Conservation (phyloP, 2,797 vertebrate species). For the Tokudaia tokunoshimensis region DNA sequence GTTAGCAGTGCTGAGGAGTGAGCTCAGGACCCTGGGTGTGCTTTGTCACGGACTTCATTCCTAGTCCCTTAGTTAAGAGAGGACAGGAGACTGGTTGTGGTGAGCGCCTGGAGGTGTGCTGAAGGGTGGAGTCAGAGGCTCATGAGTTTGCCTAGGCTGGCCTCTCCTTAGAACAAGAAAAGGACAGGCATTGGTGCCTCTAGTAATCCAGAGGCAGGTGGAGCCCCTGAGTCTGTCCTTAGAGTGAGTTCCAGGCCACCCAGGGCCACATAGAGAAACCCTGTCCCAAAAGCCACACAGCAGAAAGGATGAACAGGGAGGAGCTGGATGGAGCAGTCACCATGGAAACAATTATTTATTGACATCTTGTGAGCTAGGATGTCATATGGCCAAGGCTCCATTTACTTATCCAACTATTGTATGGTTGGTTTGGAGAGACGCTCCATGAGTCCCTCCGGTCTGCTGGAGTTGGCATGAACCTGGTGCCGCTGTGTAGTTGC, state of each 20-base stretch:
- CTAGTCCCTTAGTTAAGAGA: neutral
- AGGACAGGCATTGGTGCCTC: neutral
- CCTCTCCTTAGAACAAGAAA: neutral
- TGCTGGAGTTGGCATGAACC: neutral
- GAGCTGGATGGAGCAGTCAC: neutral
- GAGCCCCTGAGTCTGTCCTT: neutral
- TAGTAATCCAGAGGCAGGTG: too few relatives aligned
- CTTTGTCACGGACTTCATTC: neutral
- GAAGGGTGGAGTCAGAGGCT: neutral
- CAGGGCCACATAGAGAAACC: neutral
- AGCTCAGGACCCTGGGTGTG: neutral
- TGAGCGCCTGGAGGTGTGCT: neutral
- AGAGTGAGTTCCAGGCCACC: neutral
- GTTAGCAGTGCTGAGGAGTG: neutral
- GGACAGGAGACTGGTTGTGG: neutral
- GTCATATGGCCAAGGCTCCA: neutral
- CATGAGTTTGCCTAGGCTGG: neutral
- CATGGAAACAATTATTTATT: neutral
- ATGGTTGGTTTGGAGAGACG: neutral
- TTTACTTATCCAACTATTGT: neutral
- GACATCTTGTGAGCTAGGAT: neutral
- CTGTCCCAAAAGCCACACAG: neutral
- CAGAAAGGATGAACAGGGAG: neutral
- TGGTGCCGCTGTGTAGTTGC: accelerated
- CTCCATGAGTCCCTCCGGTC: too few relatives aligned